Conservation (phyloP, 2,113 vertebrate genomes). For the Neodon shergylaensis region DNA sequence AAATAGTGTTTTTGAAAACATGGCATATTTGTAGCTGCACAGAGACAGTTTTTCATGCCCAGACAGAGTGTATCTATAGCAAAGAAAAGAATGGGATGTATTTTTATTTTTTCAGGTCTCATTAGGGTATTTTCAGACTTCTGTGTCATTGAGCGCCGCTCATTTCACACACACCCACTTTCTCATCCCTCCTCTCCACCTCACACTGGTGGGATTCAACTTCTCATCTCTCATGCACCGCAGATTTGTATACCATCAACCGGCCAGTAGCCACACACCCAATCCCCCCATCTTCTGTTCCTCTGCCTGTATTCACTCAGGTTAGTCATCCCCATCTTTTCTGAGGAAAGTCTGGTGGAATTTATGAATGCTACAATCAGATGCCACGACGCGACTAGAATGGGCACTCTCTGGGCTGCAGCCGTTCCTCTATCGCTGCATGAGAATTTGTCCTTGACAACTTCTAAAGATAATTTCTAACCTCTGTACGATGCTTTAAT, state of each 20-base stretch:
- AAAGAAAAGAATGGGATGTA: neutral
- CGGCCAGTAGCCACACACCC: neutral
- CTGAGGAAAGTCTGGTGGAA: neutral
- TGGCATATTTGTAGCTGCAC: neutral
- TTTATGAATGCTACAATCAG: neutral
- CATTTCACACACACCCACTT: neutral
- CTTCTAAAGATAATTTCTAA: neutral
- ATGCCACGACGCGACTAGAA: neutral
- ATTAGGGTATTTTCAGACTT: neutral
- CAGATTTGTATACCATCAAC: neutral
- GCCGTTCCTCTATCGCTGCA: neutral
- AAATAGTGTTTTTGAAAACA: neutral
- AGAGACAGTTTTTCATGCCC: neutral
- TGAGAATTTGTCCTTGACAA: neutral
- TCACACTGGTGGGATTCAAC: neutral
- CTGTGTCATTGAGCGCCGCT: neutral
- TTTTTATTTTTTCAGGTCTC: neutral
- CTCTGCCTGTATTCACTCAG: neutral
- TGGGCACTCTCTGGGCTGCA: neutral
- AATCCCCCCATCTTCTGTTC: neutral
- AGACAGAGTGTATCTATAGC: neutral
- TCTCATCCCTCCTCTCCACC: neutral
- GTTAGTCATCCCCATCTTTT: neutral
- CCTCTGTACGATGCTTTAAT: neutral
- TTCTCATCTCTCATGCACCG: neutral